A percentile compares a stretch with the other conserved stretches of the same genome.
phyloP scores from a whole-genome alignment of 2,888 invertebrate species.

The Antheraea assamensis region DNA sequence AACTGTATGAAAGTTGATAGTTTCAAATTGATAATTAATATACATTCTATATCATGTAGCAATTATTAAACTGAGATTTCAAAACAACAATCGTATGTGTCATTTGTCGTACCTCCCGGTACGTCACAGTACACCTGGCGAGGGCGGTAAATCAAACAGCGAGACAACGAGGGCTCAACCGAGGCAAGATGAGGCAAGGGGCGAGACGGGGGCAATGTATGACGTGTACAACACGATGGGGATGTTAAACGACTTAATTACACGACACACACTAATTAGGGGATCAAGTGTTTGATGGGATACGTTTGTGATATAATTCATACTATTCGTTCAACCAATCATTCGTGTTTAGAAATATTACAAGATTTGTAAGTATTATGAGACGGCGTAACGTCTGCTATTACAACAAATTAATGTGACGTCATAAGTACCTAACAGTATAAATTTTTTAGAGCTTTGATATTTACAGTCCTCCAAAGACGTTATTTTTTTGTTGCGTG shows the following conservation, averaged over 20 bases:
- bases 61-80: slow-evolving; percentile 10
- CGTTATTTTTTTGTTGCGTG: too few relatives aligned
- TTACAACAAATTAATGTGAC: too few relatives aligned
- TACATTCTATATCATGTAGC: not conserved
- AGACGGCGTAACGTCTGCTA: not conserved
- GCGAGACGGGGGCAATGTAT: not conserved
- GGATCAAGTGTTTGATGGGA: slow-evolving; percentile 13
- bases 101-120: slow-evolving; percentile 50
- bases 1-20: not conserved
- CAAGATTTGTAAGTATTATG: not conserved
- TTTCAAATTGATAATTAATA: not conserved
- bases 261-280: slow-evolving; percentile 27
- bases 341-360: not conserved
- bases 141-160: slow-evolving; percentile 49
- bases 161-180: slow-evolving; percentile 6
- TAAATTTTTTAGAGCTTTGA: too few relatives aligned
- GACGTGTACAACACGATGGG: not conserved
- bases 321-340: not conserved
- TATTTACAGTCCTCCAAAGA: too few relatives aligned
- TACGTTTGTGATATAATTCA: slow-evolving; percentile 16
- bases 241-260: slow-evolving; percentile 14
- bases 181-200: not conserved
- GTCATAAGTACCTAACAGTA: too few relatives aligned
- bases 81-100: slow-evolving; percentile 50
- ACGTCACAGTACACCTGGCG: slow-evolving; percentile 46